These are phyloP conservation scores for Luscinia megarhynchos DNA, from an alignment of 2,797 vertebrate species.

Conservation along the genomic window DNA sequence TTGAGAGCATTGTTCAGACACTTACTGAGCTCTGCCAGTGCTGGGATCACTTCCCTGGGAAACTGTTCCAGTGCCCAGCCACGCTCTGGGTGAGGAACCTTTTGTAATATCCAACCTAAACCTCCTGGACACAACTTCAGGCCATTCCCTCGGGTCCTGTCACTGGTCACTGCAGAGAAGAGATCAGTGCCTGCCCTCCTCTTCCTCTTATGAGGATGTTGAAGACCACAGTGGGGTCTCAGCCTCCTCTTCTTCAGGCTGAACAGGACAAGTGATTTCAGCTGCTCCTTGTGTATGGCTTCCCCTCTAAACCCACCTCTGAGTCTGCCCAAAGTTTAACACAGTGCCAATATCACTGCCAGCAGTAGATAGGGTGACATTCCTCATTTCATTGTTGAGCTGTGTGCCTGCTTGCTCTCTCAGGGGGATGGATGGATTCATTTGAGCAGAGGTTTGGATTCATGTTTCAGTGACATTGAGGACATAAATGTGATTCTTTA, in stretches of 20 bases:
- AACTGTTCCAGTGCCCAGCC: fast-evolving
- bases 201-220: background rate
- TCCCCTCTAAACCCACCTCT: background rate
- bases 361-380: background rate
- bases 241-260: background rate
- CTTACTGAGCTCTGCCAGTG: background rate
- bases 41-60: no score
- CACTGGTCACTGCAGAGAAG: background rate
- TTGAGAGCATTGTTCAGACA: background rate
- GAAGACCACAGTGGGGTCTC: background rate
- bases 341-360: background rate
- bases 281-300: background rate
- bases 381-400: background rate
- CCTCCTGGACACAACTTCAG: background rate
- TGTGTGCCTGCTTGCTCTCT: background rate
- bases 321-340: background rate
- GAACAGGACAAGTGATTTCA: background rate
- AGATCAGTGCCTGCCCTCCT: background rate
- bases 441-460: background rate
- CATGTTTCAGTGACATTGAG: background rate
- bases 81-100: background rate
- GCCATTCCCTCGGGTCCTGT: fast-evolving
- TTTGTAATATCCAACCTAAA: background rate
- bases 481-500: background rate
- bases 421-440: background rate